Conservation (phyloP, 1,140 invertebrate species). For the Linepithema humile region DNA sequence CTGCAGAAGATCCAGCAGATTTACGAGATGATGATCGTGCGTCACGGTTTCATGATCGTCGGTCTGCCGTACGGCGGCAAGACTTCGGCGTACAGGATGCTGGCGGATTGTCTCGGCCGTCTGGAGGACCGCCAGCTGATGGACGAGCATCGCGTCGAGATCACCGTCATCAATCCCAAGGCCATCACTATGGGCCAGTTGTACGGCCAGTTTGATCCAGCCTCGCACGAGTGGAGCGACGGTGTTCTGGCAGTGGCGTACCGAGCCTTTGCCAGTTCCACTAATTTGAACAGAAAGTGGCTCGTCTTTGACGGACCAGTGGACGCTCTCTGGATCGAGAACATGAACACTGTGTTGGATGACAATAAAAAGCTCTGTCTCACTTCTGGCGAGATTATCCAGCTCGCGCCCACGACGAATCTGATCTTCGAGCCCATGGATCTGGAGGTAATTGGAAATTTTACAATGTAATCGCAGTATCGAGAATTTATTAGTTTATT, state of each 20-base stretch:
- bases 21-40: conserved; percentile 98
- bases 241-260: conserved; percentile 97
- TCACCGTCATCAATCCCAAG: conserved; percentile 97
- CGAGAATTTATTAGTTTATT: neutral
- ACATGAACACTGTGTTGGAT: conserved; percentile 98
- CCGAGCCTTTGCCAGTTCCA: conserved; percentile 93
- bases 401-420: conserved; percentile 95
- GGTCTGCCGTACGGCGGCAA: conserved; percentile 96
- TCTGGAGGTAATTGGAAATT: conserved; percentile 86
- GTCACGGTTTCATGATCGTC: conserved; percentile 95
- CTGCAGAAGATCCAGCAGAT: conserved; percentile 96
- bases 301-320: conserved; percentile 98
- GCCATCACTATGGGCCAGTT: conserved; percentile 98
- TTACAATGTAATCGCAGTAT: too few species aligned
- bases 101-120: conserved; percentile 91
- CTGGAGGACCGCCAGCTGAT: conserved; percentile 92
- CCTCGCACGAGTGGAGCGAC: conserved; percentile 97
- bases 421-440: conserved; percentile 98
- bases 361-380: conserved; percentile 97
- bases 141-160: conserved; percentile 95
- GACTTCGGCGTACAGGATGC: conserved; percentile 90
- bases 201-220: conserved; percentile 97
- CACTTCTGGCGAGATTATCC: conserved; percentile 98
- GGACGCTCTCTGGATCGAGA: conserved; percentile 98
- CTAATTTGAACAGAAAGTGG: conserved; percentile 93